Conservation (phyloP, 2,797 vertebrate genomes). For the Spinus pinus region DNA sequence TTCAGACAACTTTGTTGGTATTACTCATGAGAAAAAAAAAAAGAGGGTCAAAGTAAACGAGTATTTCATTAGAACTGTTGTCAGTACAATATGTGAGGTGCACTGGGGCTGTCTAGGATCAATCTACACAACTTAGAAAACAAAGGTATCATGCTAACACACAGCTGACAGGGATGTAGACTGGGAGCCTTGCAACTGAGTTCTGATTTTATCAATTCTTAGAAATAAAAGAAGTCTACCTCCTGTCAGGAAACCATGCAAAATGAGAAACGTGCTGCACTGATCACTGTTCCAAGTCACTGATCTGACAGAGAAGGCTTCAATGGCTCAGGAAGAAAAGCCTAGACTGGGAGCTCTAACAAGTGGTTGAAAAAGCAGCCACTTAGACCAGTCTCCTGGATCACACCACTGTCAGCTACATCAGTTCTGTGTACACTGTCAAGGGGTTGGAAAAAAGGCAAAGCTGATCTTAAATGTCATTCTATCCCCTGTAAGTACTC, state of each 20-base stretch:
- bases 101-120: neutral
- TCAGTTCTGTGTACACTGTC: neutral
- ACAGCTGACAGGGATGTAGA: neutral
- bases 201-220: slow-evolving; percentile 8
- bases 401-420: neutral
- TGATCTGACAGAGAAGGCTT: slow-evolving; percentile 30
- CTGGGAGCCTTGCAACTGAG: neutral
- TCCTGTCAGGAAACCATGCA: slow-evolving; percentile 12
- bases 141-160: neutral
- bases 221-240: slow-evolving; percentile 8
- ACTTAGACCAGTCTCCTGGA: neutral
- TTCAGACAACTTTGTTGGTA: neutral
- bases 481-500: neutral
- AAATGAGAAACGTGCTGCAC: neutral
- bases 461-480: neutral
- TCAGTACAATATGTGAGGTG: neutral
- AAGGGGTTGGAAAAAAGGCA: neutral
- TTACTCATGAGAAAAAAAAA: neutral
- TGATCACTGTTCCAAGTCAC: slow-evolving; percentile 49
- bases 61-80: neutral
- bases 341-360: neutral
- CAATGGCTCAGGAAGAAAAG: neutral
- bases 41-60: neutral
- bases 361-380: neutral
- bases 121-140: neutral